phyloP scores from a whole-genome alignment of 2,797 vertebrate species.

The Megaceryle alcyon region DNA sequence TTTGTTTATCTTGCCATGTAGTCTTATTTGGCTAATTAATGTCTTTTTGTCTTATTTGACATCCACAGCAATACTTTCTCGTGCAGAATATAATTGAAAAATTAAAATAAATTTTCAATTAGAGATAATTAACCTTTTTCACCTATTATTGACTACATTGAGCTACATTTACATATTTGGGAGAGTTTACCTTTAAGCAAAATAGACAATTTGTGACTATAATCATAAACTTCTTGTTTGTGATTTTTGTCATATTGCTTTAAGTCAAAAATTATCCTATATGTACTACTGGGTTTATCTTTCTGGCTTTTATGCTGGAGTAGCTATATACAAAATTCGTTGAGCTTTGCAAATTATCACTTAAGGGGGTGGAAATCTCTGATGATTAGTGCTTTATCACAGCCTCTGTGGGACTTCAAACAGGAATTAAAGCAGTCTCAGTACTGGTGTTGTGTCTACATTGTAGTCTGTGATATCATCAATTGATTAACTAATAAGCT shows the following conservation, averaged over 20 bases:
- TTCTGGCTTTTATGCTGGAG: neutral
- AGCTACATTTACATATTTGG: neutral
- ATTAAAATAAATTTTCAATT: neutral
- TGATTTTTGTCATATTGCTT: neutral
- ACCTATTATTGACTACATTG: neutral
- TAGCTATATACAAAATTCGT: neutral
- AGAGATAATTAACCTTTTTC: neutral
- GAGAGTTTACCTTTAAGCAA: neutral
- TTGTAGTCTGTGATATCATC: neutral
- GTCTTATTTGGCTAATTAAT: slow-evolving; percentile 1
- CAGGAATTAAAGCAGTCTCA: neutral
- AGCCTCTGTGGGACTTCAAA: neutral
- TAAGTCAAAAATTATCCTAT: neutral
- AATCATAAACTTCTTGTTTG: neutral
- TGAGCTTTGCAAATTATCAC: neutral
- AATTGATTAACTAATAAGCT: neutral
- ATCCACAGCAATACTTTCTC: neutral
- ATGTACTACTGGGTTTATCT: neutral
- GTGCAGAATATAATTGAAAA: neutral
- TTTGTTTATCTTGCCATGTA: neutral
- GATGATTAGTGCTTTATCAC: neutral
- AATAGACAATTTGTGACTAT: neutral
- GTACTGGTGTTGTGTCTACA: neutral
- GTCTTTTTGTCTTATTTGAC: neutral
- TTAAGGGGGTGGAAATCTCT: neutral